Base-by-base conservation (phyloP, 35 echinoderm and acorn worm genomes). In the Apostichopus parvimensis region DNA sequence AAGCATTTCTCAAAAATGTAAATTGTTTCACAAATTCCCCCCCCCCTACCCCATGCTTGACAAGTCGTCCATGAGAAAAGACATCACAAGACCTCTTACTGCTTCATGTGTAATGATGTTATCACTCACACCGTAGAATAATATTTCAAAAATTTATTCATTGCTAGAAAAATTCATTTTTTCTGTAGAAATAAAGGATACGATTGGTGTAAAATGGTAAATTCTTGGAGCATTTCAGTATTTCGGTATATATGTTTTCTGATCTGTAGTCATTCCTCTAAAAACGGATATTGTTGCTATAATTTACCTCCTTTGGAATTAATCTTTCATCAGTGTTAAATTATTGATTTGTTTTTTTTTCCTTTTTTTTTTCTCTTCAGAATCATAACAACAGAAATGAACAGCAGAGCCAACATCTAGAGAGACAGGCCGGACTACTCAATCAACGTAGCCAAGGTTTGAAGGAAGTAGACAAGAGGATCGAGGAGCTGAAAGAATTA, bases 301-400 rank as follows among this genome's bases (percentile, higher is more conserved):
- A 45, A 45, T 45, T 45, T 0, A 2, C 34, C 3, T 4, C 34
- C 3, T 4, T 45, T 45, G 34, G 34, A 45, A 45, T 45, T 45
- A 45, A 45, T 45, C 34, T 12, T 61, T 61, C 12, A 12, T 61
- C 0, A 61, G 12, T 61, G 18, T 75, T 24, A 1, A n/a, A 24
- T 6, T 5, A 75, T 75, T 75, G 21, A 8, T 24, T 75, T 7
- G 4, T 75, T 18, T 24, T 75, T n/a, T 18, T 75, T 75, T 8
- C 10, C 13, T 9, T 17, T 13, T 88, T 88, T 5, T 17, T 91
- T 87, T 54, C 72, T 83, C 59, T 6, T 92, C 94, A 99, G 97
- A 66, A 92, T 78, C 97, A 93, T 13, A 99, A 99, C 86, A 93
- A 93, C 56, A 87, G 93, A 45, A 99, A 99, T 95, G 97, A 99